A percentile compares a stretch with the other conserved stretches of the same genome.
Conservation (phyloP, 2,113 vertebrate species). For the Haliaeetus leucogaster region DNA sequence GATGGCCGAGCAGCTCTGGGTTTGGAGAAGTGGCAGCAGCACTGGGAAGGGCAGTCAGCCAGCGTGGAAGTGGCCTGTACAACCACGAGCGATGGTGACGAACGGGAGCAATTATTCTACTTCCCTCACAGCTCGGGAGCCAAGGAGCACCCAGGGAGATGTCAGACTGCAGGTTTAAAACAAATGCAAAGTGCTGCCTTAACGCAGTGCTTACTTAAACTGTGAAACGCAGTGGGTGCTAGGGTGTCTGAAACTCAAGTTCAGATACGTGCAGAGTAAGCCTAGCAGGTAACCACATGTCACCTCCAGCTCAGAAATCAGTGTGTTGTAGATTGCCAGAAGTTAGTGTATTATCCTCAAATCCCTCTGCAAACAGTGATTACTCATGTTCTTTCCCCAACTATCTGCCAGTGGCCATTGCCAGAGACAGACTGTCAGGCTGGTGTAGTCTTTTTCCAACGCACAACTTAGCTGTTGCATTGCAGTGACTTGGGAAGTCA, state of each 20-base stretch:
- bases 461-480: not conserved
- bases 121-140: not conserved
- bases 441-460: not conserved
- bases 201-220: accelerated
- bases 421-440: not conserved
- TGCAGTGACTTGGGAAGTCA: not conserved
- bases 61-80: no score
- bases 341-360: no score
- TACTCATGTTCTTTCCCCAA: not conserved
- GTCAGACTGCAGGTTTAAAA: not conserved
- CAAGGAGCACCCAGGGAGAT: not conserved
- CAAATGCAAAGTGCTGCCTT: not conserved
- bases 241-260: not conserved
- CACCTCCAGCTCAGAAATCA: not conserved
- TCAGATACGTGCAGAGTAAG: accelerated
- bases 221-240: not conserved
- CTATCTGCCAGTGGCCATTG: not conserved
- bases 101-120: not conserved
- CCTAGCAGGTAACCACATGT: not conserved
- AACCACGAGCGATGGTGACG: no score
- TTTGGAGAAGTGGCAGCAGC: not conserved
- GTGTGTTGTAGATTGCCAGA: not conserved
- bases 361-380: not conserved
- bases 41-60: not conserved
- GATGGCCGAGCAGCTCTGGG: accelerated